Evolutionary conservation across 1,140 invertebrate genomes (phyloP).

Genomic region (Anoplolepis gracilipes): DNA sequence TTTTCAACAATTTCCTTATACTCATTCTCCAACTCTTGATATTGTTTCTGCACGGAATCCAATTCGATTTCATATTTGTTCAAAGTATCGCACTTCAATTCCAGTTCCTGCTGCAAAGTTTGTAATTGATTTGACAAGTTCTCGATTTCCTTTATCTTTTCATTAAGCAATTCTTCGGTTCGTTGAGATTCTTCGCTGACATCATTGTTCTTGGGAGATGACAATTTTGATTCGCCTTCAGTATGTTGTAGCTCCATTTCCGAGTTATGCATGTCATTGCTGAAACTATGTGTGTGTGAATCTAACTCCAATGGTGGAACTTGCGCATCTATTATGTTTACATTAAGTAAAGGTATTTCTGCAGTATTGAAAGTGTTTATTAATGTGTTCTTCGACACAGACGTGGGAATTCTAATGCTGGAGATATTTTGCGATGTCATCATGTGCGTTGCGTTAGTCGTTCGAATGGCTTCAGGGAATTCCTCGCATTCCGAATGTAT

Average conservation of each 20-base stretch:
- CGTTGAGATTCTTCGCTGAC: conserved; percentile 26
- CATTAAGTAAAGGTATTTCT: conserved; percentile 60
- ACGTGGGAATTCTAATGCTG: conserved; percentile 69
- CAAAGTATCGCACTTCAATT: conserved; percentile 85
- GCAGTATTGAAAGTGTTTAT: conserved; percentile 54
- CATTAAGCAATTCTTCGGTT: conserved; percentile 53
- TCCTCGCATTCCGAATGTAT: conserved; percentile 90
- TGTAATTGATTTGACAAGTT: conserved; percentile 87
- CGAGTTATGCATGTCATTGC: conserved; percentile 31
- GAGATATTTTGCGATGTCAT: conserved; percentile 75
- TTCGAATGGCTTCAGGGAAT: conserved; percentile 79
- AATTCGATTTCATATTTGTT: conserved; percentile 86
- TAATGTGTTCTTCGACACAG: conserved; percentile 44
- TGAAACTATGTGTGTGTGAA: conserved; percentile 65
- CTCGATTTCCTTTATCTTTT: conserved; percentile 52
- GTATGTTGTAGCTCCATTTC: conserved; percentile 39
- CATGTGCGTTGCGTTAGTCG: conserved; percentile 62
- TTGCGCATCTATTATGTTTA: conserved; percentile 56
- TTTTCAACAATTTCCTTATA: conserved; percentile 86
- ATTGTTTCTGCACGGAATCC: conserved; percentile 86
- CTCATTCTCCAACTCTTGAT: conserved; percentile 86
- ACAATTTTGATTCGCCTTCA: conserved; percentile 46
- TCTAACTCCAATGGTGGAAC: conserved; percentile 78
- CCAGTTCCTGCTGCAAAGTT: conserved; percentile 85
- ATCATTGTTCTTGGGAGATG: conserved; percentile 27